Evolutionary conservation across 2,888 invertebrate genomes (phyloP).

Genomic region (Lamproptera curius): DNA sequence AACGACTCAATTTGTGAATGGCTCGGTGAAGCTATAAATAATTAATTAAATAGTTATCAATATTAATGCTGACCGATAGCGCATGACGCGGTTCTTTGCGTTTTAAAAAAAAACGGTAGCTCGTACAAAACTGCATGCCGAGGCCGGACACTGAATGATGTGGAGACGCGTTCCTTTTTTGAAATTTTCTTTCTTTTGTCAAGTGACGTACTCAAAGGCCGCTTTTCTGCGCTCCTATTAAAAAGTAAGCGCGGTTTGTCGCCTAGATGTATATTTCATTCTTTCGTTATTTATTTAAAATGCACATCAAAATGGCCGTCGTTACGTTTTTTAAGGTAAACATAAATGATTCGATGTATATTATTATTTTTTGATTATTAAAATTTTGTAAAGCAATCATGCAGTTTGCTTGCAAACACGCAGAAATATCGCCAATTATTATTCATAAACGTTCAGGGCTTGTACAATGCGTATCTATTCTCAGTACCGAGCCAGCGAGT

Average conservation of each 20-base stretch:
- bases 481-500: not conserved
- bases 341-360: too few species aligned
- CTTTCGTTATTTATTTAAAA: too few species aligned
- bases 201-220: slow-evolving; percentile 22
- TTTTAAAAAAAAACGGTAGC: slow-evolving; percentile 65
- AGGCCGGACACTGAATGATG: slow-evolving; percentile 53
- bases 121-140: slow-evolving; percentile 54
- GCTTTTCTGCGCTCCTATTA: slow-evolving; percentile 14
- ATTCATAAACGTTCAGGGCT: slow-evolving; percentile 8
- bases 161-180: slow-evolving; percentile 45
- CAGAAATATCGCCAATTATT: slow-evolving; percentile 3
- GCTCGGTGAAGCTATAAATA: slow-evolving; percentile 47
- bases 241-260: slow-evolving; percentile 4
- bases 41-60: slow-evolving; percentile 60
- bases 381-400: too few species aligned
- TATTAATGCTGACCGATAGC: slow-evolving; percentile 56
- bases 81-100: slow-evolving; percentile 48
- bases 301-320: not conserved
- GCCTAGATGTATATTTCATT: not conserved
- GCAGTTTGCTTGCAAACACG: too few species aligned
- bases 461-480: slow-evolving; percentile 11
- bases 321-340: not conserved
- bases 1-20: slow-evolving; percentile 63
- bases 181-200: slow-evolving; percentile 36
- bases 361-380: too few species aligned